Evolutionary conservation across 2,888 invertebrate species (phyloP), one percentile per base, ranked within the genome.

Genomic region (Drosophila peninsularis): DNA sequence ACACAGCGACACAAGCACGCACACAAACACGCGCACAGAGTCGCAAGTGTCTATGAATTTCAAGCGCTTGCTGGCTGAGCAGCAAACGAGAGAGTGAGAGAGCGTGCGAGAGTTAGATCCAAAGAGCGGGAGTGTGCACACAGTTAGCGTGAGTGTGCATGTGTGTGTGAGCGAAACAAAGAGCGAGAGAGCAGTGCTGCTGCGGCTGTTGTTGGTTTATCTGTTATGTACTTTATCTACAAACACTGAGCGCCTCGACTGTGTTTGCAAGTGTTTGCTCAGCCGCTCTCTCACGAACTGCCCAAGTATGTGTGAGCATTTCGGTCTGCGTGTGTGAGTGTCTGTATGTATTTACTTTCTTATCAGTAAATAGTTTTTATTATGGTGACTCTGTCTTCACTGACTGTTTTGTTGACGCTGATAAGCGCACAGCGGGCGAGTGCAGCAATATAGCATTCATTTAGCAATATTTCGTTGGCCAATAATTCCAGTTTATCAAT

Each of bases 341-440:
- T 47, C 42, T 52, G 45, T 53, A 52, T 58, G 56, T 60, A 55
- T 75, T 62, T 70, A 67, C 47, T 62, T 63, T 74, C 82, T 89
- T 86, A 86, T 86, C 86, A 86, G 86, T 85, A 88, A 88, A 88
- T 85, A 89, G 90, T 86, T 89, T 82, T 71, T 71, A 68, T 63
- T 71, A 70, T 82, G 30, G 45, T 30, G 74, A 56, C 54, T 54
- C 54, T 54, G 52, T 57, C 64, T 61, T 39, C 49, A 27, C 55
- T 34, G 50, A 21, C 64, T 27, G 37, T 30, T 24, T 39, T 36
- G 39, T 49, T 52, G 80, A 47, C 64, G 73, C 65, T 73, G 71
- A 73, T 81, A 67, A 66, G 42, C 42, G 14, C 52, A 37, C 42
- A 36, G 11, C 11, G 27, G 13, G 63, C 54, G 42, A 55, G 4